Conservation (phyloP, 2,113 vertebrate genomes). For the Catharus bicknelli region DNA sequence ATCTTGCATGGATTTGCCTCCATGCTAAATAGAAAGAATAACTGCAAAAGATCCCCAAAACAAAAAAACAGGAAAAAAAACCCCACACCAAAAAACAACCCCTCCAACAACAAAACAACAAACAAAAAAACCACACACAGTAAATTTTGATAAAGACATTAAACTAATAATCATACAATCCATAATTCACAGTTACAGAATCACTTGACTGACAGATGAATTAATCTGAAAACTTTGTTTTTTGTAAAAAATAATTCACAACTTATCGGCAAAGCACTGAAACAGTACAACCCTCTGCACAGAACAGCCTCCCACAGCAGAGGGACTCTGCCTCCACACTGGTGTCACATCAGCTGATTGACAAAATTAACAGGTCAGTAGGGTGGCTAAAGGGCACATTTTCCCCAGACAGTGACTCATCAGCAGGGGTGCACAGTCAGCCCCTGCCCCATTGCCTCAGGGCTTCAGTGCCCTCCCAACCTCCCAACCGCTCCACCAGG, state of each 20-base stretch:
- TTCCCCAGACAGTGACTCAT: background rate
- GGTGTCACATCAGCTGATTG: background rate
- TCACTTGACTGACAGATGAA: background rate
- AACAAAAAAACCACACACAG: too few species aligned
- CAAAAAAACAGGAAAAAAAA: too few species aligned
- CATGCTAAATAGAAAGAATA: background rate
- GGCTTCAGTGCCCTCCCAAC: background rate
- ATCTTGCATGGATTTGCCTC: background rate
- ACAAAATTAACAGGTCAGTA: fast-evolving
- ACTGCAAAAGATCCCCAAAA: background rate
- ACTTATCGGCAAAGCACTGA: background rate
- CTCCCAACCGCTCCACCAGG: background rate
- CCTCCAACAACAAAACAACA: background rate
- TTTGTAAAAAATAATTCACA: background rate
- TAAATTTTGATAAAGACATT: background rate
- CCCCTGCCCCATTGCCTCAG: fast-evolving
- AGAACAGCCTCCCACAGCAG: background rate
- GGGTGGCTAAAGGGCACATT: background rate
- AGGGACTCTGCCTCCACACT: background rate
- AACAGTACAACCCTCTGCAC: background rate
- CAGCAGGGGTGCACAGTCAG: background rate
- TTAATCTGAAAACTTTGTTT: background rate
- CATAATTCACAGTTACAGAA: background rate
- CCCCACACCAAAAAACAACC: too few species aligned
- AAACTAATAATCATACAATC: background rate